phyloP scores from a whole-genome alignment of 2,888 invertebrate genomes.

The Gandaritis pyraliata region DNA sequence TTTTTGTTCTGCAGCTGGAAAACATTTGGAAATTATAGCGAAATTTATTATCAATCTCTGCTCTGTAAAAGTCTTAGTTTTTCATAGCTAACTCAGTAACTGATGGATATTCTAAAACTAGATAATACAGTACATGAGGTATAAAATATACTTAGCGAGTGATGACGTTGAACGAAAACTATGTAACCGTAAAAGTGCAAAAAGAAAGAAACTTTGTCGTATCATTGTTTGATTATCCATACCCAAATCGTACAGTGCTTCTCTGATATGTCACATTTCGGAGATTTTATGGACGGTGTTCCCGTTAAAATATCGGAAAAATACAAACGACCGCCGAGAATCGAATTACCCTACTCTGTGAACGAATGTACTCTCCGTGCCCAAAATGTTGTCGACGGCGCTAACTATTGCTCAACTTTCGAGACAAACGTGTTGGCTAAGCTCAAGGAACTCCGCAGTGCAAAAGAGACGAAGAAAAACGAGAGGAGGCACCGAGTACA shows the following conservation, averaged over 20 bases:
- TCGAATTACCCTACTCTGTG: constrained; percentile 81
- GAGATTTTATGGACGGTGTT: constrained; percentile 91
- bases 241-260: constrained; percentile 53
- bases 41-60: constrained; percentile 13
- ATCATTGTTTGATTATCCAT: constrained; percentile 71
- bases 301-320: constrained; percentile 95
- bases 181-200: constrained; percentile 81
- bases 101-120: constrained; percentile 19
- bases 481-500: constrained; percentile 86
- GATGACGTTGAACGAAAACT: constrained; percentile 75
- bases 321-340: constrained; percentile 90
- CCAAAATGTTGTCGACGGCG: constrained; percentile 66
- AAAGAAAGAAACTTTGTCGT: constrained; percentile 76
- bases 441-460: constrained; percentile 88
- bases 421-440: constrained; percentile 89
- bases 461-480: constrained; percentile 86
- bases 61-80: constrained; percentile 1
- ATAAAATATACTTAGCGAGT: constrained; percentile 56
- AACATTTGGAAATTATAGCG: constrained; percentile 15
- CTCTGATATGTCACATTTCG: constrained; percentile 80
- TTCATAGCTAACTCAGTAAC: constrained; percentile 11
- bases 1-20: constrained; percentile 14
- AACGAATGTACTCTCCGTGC: constrained; percentile 66
- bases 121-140: constrained; percentile 25
- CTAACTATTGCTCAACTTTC: constrained; percentile 87